These are phyloP conservation scores for Diorhabda sublineata DNA, from an alignment of 1,140 invertebrate genomes.

Conservation along the genomic window DNA sequence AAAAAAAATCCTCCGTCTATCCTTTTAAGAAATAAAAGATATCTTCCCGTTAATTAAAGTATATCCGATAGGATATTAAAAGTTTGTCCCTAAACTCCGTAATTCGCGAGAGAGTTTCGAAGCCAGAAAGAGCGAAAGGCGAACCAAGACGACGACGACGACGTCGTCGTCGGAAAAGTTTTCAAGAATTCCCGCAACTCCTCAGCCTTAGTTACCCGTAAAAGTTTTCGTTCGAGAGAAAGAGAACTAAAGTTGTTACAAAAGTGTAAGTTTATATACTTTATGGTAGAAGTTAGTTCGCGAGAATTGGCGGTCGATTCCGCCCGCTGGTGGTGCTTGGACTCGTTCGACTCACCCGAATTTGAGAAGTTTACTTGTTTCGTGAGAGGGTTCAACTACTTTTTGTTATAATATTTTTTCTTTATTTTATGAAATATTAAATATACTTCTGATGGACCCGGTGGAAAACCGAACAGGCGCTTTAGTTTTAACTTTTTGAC, in stretches of 20 bases:
- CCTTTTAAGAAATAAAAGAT: no score
- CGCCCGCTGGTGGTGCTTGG: no score
- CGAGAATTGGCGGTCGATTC: conserved; percentile 32
- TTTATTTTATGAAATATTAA: no score
- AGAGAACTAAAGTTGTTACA: conserved; percentile 46
- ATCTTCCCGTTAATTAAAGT: conserved; percentile 14
- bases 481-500: no score
- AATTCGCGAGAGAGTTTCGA: not conserved
- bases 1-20: no score
- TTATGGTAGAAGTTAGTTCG: conserved; percentile 46
- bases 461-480: no score
- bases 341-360: no score
- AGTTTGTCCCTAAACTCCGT: conserved; percentile 5
- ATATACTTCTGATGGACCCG: no score
- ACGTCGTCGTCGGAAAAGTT: not conserved
- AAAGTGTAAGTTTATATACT: conserved; percentile 49
- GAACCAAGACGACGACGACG: not conserved
- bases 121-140: not conserved
- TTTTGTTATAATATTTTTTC: no score
- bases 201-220: conserved; percentile 3
- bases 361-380: no score
- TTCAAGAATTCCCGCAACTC: conserved; percentile 11
- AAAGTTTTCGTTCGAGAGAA: conserved; percentile 1
- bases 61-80: conserved; percentile 11
- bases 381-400: no score